Evolutionary conservation across 2,888 invertebrate genomes (phyloP).

Genomic region (Ennomos quercinarius): DNA sequence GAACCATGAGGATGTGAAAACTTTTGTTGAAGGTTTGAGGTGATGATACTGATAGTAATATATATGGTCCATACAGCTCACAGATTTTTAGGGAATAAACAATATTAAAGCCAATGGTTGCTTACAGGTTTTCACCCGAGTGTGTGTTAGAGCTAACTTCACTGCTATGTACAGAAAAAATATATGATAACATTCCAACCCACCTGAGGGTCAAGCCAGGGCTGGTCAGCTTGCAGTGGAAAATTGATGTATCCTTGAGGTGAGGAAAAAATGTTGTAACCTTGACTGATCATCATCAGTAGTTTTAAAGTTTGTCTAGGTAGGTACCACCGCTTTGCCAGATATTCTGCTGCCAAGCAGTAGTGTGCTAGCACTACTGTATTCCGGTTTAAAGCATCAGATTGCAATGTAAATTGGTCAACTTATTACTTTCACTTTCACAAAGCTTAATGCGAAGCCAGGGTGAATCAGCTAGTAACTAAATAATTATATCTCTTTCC

Average conservation of each 20-base stretch:
- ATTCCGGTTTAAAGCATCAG: too few species aligned
- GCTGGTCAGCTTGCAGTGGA: conserved; percentile 66
- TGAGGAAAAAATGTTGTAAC: conserved; percentile 31
- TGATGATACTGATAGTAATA: conserved; percentile 34
- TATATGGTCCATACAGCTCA: neutral
- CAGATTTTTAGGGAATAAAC: too few species aligned
- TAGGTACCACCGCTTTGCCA: too few species aligned
- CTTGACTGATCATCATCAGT: too few species aligned
- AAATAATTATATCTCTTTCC: conserved; percentile 26
- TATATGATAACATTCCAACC: conserved; percentile 64
- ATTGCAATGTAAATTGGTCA: too few species aligned
- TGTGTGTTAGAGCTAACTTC: conserved; percentile 62
- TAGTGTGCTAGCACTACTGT: too few species aligned
- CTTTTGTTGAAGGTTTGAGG: conserved; percentile 71
- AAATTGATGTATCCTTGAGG: conserved; percentile 74
- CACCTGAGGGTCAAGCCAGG: conserved; percentile 68
- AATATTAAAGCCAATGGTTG: neutral
- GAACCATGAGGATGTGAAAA: conserved; percentile 57
- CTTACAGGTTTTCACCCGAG: conserved; percentile 68
- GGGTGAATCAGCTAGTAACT: too few species aligned
- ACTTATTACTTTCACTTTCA: too few species aligned
- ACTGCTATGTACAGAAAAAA: conserved; percentile 66
- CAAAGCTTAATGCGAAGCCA: too few species aligned
- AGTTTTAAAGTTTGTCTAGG: too few species aligned
- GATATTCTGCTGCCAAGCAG: too few species aligned